Percentiles rank a stretch among this genome's conserved stretches.
Conservation (phyloP, 2,797 vertebrate genomes). For the Sebastes melanostomus region DNA sequence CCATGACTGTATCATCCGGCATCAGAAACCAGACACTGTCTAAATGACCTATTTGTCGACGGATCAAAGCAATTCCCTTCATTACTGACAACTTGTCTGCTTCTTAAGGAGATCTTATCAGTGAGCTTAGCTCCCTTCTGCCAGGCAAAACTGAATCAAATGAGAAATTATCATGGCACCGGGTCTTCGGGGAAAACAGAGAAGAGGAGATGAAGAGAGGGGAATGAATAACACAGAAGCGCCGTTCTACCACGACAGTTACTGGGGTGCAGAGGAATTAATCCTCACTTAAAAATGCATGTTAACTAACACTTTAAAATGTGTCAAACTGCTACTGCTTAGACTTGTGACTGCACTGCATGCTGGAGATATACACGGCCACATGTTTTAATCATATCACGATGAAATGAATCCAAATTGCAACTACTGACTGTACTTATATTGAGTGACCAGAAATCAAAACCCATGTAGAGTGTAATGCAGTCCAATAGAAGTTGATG, state of each 20-base stretch:
- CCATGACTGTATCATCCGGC: constrained; percentile 61
- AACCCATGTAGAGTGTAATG: neutral
- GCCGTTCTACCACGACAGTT: constrained; percentile 14
- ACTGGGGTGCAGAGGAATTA: constrained; percentile 46
- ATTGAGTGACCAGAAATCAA: neutral
- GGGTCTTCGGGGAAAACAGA: constrained; percentile 67
- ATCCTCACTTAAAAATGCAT: constrained; percentile 51
- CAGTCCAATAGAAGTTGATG: neutral
- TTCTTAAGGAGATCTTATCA: constrained; percentile 82
- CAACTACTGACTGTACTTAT: neutral
- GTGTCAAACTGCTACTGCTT: neutral
- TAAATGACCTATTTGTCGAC: constrained; percentile 83
- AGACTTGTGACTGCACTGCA: constrained; percentile 1
- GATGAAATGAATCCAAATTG: neutral
- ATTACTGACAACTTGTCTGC: constrained; percentile 83
- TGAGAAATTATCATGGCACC: constrained; percentile 74
- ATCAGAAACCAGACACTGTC: constrained; percentile 74
- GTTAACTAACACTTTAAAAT: constrained; percentile 42
- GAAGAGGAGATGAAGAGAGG: constrained; percentile 54
- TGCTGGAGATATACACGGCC: neutral
- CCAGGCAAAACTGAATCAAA: constrained; percentile 77
- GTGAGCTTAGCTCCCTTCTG: constrained; percentile 76
- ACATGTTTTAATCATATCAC: neutral
- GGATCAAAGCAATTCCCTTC: constrained; percentile 83
- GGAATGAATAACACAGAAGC: constrained; percentile 53